Conservation (phyloP, 53 echinoderm and acorn worm genomes). For the Holothuria leucospilota region DNA sequence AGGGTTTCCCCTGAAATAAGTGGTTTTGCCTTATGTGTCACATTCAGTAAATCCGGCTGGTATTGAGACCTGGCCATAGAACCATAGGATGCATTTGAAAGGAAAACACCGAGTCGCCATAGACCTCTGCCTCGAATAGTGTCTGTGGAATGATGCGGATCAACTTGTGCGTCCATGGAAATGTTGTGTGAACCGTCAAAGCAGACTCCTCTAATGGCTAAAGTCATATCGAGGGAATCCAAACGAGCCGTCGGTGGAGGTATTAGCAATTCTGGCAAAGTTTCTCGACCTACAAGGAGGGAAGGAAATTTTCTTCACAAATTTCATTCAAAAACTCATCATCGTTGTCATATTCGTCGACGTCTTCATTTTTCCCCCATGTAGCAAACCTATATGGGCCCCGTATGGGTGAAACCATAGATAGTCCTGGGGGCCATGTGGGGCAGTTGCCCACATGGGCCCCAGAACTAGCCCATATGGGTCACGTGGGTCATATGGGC, state of each 20-base stretch:
- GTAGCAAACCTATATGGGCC: no score
- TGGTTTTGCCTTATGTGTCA: background rate
- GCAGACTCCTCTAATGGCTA: background rate
- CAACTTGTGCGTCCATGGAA: background rate
- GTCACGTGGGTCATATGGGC: no score
- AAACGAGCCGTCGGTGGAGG: conserved; percentile 8
- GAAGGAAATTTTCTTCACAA: background rate
- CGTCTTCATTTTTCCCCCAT: no score
- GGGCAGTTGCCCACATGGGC: no score
- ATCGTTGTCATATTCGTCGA: no score
- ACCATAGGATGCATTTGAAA: background rate
- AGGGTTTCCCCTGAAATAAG: background rate
- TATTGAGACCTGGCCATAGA: background rate
- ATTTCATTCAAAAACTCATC: no score
- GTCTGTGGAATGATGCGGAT: background rate
- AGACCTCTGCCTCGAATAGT: conserved; percentile 3
- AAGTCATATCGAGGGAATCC: background rate
- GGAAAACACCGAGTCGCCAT: conserved; percentile 26
- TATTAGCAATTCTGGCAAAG: background rate
- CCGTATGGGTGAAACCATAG: no score
- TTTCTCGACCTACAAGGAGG: background rate
- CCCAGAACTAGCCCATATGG: no score
- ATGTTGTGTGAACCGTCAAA: background rate
- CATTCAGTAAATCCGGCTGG: conserved; percentile 1
- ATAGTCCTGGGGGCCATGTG: no score